Evolutionary conservation across 2,113 vertebrate species (phyloP).

Genomic region (Lepisosteus osseus): DNA sequence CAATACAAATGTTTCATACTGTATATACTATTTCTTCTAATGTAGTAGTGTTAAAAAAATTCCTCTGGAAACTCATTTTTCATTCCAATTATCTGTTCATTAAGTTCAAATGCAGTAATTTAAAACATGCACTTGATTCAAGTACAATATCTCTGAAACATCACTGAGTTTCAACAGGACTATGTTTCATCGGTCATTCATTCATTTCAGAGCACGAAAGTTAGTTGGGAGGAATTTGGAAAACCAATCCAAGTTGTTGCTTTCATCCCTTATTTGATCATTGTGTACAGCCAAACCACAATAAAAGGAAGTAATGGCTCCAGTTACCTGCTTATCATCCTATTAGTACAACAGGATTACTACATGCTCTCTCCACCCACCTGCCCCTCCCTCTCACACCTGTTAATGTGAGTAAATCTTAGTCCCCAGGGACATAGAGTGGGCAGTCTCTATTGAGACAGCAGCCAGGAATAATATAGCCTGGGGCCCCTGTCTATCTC

Average conservation of each 20-base stretch:
- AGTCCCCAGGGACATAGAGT: slow-evolving; percentile 3
- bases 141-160: too few species aligned
- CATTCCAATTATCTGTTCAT: too few species aligned
- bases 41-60: too few species aligned
- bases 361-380: slow-evolving; percentile 14
- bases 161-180: too few species aligned
- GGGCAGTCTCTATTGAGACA: background rate
- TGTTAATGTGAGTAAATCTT: slow-evolving; percentile 22
- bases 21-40: too few species aligned
- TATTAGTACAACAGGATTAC: slow-evolving; percentile 30
- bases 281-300: background rate
- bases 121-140: too few species aligned
- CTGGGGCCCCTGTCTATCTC: slow-evolving; percentile 5
- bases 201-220: background rate
- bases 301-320: background rate
- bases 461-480: slow-evolving; percentile 4
- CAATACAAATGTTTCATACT: too few species aligned
- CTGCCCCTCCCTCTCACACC: slow-evolving; percentile 19
- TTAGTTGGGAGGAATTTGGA: background rate
- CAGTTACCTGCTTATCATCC: slow-evolving; percentile 22
- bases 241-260: background rate
- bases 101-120: too few species aligned
- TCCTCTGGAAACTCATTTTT: too few species aligned
- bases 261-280: background rate
- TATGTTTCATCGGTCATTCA: too few species aligned